Base-by-base conservation (phyloP, 1,140 invertebrate genomes). In the Holotrichia oblita region DNA sequence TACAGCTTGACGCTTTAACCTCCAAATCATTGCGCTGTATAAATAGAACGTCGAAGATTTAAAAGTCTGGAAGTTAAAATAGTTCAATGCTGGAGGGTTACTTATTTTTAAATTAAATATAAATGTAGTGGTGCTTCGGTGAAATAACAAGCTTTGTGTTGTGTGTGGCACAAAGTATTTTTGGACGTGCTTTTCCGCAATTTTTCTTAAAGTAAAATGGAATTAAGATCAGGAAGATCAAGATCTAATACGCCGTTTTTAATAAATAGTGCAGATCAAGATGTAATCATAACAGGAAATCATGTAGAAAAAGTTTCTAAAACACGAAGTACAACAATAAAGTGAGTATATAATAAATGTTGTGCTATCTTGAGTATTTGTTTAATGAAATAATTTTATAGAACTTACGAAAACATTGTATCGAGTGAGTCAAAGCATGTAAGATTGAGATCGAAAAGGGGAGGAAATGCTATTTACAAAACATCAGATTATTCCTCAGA, bases 401-500 rank as follows among this genome's bases (percentile, higher is more conserved):
- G 41, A 74, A 74, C 73, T 24, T 41, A 40, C 4, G 41, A 40
- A 41, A 41, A n/a, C 41, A 22, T 14, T 40, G 2, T 20, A 17
- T 74, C 73, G 6, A 41, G 12, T 20, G 41, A n/a, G 17, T 74
- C 41, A 3, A 74, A 74, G 10, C 73, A 40, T 40, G 9, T 22
- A 42, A 74, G 41, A n/a, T 22, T 34, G 40, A 74, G n/a, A 42
- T 41, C 40, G 9, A 74, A 40, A 20, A 74, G 27, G 22, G 6
- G 27, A 0, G 27, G 10, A 10, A 74, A 14, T 0, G 41, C 12
- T 42, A 20, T 7, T 41, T 55, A 76, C 10, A 55, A 10, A 20
- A 76, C 75, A 55, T 76, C 75, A 12, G 75, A 76, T 55, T 76
- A 76, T 27, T 76, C 75, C 2, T 76, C 75, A 10, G 75, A 76